Base-by-base conservation (phyloP, 2,797 vertebrate genomes). In the Poeciliopsis turneri region DNA sequence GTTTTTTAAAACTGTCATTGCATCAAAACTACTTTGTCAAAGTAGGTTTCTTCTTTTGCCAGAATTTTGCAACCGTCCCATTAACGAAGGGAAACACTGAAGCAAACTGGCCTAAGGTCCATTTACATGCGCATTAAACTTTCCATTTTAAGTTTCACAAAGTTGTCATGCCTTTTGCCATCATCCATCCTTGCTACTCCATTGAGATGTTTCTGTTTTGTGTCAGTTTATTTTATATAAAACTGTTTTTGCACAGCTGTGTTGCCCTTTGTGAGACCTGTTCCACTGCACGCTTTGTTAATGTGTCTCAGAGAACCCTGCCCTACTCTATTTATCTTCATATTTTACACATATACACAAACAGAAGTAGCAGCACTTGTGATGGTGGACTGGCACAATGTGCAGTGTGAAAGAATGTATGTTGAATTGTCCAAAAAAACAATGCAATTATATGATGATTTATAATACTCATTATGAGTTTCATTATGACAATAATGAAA, bases 171-270 rank as follows among this genome's bases (percentile, higher is more conserved):
- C 16, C 51, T 43, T n/a, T 43, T 51, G 78, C 71, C 36, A 25
- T 75, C 64, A 47, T 72, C 84, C 75, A 83, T 81, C 84, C 81
- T 89, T 91, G 88, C 85, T 91, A 85, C 92, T 92, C 79, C 61
- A 57, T 81, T 88, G 78, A 86, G 90, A 82, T 76, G 66, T 88
- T 85, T 95, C 93, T 95, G 94, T 90, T 94, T 94, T 93, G 83
- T 90, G 83, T 95, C 93, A 90, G 78, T 83, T 80, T 91, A 92
- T 93, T 95, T 91, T 88, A 85, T 86, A 70, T 87, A 89, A 87
- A 68, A 12, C 64, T 36, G 87, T 69, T 71, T 91, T 91, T 89
- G 84, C 43, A 49, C 90, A 91, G 90, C 90, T 92, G 91, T 59
- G 13, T 86, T 75, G 78, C 77, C 78, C 75, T 85, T 78, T 75